A percentile compares a stretch with the other conserved stretches of the same genome.
Conservation (phyloP, 2,888 invertebrate species). For the Lissocephala sabroskyi region DNA sequence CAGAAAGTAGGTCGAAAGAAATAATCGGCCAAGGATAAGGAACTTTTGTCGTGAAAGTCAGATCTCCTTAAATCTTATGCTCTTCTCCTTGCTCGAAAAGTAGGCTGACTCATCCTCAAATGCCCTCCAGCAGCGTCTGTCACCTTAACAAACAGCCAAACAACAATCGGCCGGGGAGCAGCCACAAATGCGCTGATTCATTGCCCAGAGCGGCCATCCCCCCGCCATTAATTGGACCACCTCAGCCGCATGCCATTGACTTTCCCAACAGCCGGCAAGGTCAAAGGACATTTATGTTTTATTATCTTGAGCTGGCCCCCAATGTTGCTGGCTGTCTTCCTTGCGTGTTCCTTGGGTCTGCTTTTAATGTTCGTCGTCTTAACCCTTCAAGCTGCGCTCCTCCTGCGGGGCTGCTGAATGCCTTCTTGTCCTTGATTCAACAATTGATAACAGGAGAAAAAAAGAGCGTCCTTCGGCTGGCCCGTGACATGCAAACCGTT, state of each 20-base stretch:
- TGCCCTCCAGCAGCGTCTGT: too few species aligned
- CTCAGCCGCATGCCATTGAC: conserved; percentile 31
- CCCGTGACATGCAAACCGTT: too few species aligned
- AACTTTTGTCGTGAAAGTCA: too few species aligned
- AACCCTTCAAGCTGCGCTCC: not conserved
- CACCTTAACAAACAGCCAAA: too few species aligned
- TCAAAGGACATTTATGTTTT: conserved; percentile 46
- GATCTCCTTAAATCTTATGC: too few species aligned
- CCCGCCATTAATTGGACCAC: too few species aligned
- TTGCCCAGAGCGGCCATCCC: not conserved
- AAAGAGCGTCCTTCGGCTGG: too few species aligned
- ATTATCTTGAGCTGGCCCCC: conserved; percentile 14
- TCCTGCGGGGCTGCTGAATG: not conserved
- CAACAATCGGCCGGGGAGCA: too few species aligned
- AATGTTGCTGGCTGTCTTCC: not conserved
- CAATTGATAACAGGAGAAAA: conserved; percentile 42
- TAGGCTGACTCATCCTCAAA: too few species aligned
- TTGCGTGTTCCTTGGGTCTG: not conserved
- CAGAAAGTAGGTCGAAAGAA: too few species aligned
- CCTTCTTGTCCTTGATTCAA: conserved; percentile 26
- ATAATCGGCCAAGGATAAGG: too few species aligned
- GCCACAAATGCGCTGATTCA: not conserved
- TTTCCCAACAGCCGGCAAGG: conserved; percentile 40
- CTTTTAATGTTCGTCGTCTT: too few species aligned
- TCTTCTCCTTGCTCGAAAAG: not conserved